Evolutionary conservation across 92 coral and sea anemone genomes (phyloP), one percentile per base, ranked within the genome.

Genomic region (Blastomussa wellsi): DNA sequence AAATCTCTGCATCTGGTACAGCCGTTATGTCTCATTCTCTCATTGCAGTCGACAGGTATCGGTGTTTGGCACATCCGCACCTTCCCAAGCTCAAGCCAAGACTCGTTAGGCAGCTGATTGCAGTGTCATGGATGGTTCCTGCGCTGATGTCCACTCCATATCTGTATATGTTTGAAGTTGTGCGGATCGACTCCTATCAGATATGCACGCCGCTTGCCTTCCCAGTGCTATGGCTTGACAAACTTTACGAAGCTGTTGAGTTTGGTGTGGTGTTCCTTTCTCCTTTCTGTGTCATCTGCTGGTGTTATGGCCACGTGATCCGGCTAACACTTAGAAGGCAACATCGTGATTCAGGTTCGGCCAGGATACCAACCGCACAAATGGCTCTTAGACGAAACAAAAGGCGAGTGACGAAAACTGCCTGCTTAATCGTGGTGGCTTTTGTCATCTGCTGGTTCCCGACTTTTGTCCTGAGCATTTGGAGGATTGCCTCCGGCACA

Each of bases 41-140:
- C 49, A 90, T 94, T 47, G 95, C 97, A 0, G 67, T 92, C 14
- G 97, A 94, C 68, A 88, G 97, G 76, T 92, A 94, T 65, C 77
- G 93, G 0, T 71, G 82, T 42, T 53, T 94, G 26, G 93, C 81
- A 15, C 84, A 83, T 36, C 95, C 98, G 0, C 74, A 88, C 29
- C 88, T 90, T 36, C 86, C 89, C 22, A 89, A 74, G 53, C 82
- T 90, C n/a, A 86, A 67, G 53, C 44, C 86, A 29, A 82, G 59
- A 15, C 90, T 53, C 76, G 95, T 85, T 31, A 94, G 75, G 42
- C 91, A 87, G 49, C 79, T 94, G 86, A 79, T 88, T 15, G 80
- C 84, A 7, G 80, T 87, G 41, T 88, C 90, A 33, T 94, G 98
- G 98, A 5, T 72, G 0, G 52, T 92, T 20, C 90, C 98, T 1